A percentile compares a stretch with the other conserved stretches of the same genome.
These are phyloP conservation scores for Lasioglossum morio DNA, from an alignment of 2,888 invertebrate genomes.

Conservation along the genomic window DNA sequence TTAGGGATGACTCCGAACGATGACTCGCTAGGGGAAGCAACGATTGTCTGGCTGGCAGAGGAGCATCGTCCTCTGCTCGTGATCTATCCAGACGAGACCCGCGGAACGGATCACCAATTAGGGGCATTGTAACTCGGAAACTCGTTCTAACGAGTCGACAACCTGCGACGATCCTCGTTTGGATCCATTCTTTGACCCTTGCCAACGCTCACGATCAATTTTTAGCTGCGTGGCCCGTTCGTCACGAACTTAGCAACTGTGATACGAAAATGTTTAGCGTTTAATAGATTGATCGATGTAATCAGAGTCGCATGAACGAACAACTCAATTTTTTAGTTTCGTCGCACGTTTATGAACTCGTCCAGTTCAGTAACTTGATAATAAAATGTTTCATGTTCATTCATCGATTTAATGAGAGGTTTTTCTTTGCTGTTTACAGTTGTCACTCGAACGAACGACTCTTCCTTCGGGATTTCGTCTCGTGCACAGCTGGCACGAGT, in stretches of 20 bases:
- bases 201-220: background rate
- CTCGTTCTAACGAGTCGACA: conserved; percentile 71
- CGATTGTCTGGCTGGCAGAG: conserved; percentile 71
- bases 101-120: conserved; percentile 76
- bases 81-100: conserved; percentile 69
- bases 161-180: conserved; percentile 46
- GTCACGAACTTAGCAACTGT: background rate
- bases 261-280: background rate
- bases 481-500: conserved; percentile 93
- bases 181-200: conserved; percentile 11
- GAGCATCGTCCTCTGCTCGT: conserved; percentile 75
- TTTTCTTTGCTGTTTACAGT: conserved; percentile 85
- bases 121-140: conserved; percentile 71
- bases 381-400: background rate
- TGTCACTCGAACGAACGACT: conserved; percentile 95
- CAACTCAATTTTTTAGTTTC: conserved; percentile 85
- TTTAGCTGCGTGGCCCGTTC: background rate
- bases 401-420: background rate
- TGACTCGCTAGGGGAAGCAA: conserved; percentile 64
- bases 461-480: conserved; percentile 96
- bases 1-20: conserved; percentile 72
- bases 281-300: background rate
- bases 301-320: conserved; percentile 91
- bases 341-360: background rate
- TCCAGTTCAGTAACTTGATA: background rate